These are phyloP conservation scores for Antennarius maculatus DNA, from an alignment of 2,797 vertebrate species.

Conservation along the genomic window DNA sequence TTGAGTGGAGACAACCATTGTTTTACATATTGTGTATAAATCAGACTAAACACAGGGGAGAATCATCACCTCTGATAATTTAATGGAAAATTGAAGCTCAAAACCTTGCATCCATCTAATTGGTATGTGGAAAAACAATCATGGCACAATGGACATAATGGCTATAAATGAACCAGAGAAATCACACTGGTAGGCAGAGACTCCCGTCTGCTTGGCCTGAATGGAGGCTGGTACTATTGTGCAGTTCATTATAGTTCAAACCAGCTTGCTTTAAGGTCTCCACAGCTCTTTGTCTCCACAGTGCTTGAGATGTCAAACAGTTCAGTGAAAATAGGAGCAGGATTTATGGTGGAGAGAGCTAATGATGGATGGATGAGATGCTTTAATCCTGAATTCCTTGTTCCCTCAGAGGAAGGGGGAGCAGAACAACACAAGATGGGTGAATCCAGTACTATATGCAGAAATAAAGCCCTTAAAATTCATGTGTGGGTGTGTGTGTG, in stretches of 20 bases:
- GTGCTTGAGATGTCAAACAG: constrained; percentile 58
- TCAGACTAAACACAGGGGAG: neutral
- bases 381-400: constrained; percentile 48
- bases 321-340: constrained; percentile 52
- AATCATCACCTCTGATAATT: neutral
- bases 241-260: constrained; percentile 65
- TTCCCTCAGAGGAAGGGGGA: constrained; percentile 39
- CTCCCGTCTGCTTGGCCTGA: constrained; percentile 46
- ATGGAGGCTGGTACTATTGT: constrained; percentile 66
- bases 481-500: neutral
- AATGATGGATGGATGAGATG: constrained; percentile 57
- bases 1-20: neutral
- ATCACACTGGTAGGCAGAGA: constrained; percentile 32
- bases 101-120: constrained; percentile 11
- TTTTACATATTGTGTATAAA: neutral
- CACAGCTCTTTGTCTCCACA: constrained; percentile 51
- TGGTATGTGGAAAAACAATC: constrained; percentile 31
- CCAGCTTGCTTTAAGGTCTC: constrained; percentile 57
- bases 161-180: constrained; percentile 38
- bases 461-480: constrained; percentile 59
- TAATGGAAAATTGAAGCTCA: neutral
- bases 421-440: constrained; percentile 52
- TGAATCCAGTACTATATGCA: constrained; percentile 37
- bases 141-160: constrained; percentile 31
- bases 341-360: constrained; percentile 41